A percentile compares a stretch with the other conserved stretches of the same genome.
Evolutionary conservation across 2,113 vertebrate species (phyloP).

Genomic region (Anguilla rostrata): DNA sequence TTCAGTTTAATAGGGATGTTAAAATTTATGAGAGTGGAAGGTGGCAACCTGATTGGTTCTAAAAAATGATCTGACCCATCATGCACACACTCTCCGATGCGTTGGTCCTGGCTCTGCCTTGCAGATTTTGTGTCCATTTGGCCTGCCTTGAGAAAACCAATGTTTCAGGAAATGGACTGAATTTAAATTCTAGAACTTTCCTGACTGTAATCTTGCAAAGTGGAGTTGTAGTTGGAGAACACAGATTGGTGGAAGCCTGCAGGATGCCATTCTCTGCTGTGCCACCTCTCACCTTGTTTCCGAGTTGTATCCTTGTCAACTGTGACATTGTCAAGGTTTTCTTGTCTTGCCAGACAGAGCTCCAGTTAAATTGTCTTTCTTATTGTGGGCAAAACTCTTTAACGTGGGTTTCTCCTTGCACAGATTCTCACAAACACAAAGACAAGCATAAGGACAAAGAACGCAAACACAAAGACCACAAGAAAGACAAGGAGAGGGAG

Average conservation of each 20-base stretch:
- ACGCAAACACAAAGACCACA: constrained; percentile 94
- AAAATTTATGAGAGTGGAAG: too few relatives aligned
- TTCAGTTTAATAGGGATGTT: too few relatives aligned
- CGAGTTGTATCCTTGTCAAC: neutral
- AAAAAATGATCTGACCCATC: neutral
- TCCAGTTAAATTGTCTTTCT: neutral
- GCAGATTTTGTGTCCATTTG: neutral
- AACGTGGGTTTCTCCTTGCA: neutral
- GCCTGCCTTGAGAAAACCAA: neutral
- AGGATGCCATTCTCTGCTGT: neutral
- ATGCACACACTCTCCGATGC: neutral
- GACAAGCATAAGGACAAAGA: constrained; percentile 96
- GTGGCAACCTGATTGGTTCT: neutral
- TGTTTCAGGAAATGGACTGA: neutral
- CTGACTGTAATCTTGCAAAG: neutral
- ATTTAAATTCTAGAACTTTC: neutral
- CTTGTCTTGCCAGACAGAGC: neutral
- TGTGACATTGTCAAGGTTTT: neutral
- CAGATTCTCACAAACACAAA: constrained; percentile 94
- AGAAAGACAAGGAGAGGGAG: constrained; percentile 91
- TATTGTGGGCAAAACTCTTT: neutral
- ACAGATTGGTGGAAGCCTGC: neutral
- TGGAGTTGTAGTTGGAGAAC: neutral
- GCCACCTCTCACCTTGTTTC: neutral
- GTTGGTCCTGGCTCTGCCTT: neutral